These are phyloP conservation scores for Prietella phreatophila DNA, from an alignment of 2,113 vertebrate species.

Conservation along the genomic window DNA sequence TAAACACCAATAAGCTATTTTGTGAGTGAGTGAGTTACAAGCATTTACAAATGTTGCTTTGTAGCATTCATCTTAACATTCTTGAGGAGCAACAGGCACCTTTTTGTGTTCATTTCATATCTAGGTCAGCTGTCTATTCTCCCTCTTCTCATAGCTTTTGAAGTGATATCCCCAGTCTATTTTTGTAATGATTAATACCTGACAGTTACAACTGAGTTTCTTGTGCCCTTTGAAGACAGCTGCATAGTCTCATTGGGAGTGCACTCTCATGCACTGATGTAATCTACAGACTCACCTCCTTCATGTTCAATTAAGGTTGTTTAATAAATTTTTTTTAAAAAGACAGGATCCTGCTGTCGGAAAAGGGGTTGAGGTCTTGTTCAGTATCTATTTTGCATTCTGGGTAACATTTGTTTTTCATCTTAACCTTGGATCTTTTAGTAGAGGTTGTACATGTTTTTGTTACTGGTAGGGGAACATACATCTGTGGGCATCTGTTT, in stretches of 20 bases:
- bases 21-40: neutral
- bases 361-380: neutral
- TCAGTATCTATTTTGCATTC: conserved; percentile 11
- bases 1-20: neutral
- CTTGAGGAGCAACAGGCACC: conserved; percentile 6
- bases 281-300: conserved; percentile 52
- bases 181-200: conserved; percentile 36
- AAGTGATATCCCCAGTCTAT: conserved; percentile 20
- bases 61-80: neutral
- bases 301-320: conserved; percentile 56
- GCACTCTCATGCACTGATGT: conserved; percentile 40
- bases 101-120: conserved; percentile 21
- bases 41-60: neutral
- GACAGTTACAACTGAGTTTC: conserved; percentile 43
- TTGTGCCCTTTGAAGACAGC: conserved; percentile 37
- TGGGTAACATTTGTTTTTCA: neutral
- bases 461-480: neutral
- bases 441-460: neutral
- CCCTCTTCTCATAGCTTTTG: conserved; percentile 14
- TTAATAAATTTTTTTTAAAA: conserved; percentile 38
- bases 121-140: conserved; percentile 30
- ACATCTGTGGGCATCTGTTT: conserved; percentile 10
- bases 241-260: conserved; percentile 33
- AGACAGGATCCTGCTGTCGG: conserved; percentile 23
- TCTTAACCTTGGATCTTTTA: neutral